Conservation (phyloP, 2,888 invertebrate genomes). For the Drosophila kambysellisi region DNA sequence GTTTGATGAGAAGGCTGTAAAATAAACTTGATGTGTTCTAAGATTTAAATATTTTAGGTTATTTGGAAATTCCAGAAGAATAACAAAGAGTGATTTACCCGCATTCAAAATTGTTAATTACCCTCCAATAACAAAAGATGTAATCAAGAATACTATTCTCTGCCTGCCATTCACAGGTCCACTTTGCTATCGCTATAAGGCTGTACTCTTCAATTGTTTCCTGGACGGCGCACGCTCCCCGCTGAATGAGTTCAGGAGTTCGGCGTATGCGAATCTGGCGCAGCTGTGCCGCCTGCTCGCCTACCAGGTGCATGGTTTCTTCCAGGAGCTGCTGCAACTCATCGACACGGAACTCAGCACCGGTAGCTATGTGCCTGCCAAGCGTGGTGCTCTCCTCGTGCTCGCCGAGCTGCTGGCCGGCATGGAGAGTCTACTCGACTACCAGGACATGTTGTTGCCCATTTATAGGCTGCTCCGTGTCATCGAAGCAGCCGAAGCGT, state of each 20-base stretch:
- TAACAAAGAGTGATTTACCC: too few relatives aligned
- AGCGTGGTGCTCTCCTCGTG: constrained; percentile 83
- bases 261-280: constrained; percentile 83
- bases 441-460: constrained; percentile 83
- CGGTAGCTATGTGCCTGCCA: constrained; percentile 83
- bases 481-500: constrained; percentile 72
- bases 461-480: constrained; percentile 81
- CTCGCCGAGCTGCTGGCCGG: constrained; percentile 83
- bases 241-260: constrained; percentile 83
- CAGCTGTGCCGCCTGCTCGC: constrained; percentile 81
- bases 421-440: constrained; percentile 83
- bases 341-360: constrained; percentile 78
- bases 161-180: constrained; percentile 64
- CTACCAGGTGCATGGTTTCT: constrained; percentile 84
- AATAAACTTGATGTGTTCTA: too few relatives aligned
- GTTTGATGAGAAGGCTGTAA: too few relatives aligned
- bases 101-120: too few relatives aligned
- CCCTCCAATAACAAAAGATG: background rate
- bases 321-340: constrained; percentile 81
- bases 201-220: constrained; percentile 81
- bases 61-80: too few relatives aligned
- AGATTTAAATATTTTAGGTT: too few relatives aligned
- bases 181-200: constrained; percentile 83
- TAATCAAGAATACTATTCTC: background rate
- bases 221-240: constrained; percentile 79